These are phyloP conservation scores for Phragmatobia fuliginosa DNA, from an alignment of 2,888 invertebrate genomes.

Conservation along the genomic window DNA sequence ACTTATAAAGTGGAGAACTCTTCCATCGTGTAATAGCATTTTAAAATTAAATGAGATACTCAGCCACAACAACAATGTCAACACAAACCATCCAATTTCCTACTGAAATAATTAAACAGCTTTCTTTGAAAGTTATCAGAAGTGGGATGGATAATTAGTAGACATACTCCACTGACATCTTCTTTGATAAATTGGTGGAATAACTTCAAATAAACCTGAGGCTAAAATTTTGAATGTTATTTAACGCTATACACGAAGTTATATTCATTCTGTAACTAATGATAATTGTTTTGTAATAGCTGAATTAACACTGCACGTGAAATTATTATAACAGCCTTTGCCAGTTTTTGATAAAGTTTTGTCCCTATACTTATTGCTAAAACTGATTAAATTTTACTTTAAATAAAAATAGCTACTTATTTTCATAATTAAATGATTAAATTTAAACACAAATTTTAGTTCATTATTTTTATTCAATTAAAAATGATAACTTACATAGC, in stretches of 20 bases:
- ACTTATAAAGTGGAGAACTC: background rate
- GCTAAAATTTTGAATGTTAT: constrained; percentile 28
- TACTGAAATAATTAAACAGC: constrained; percentile 30
- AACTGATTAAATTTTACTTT: too few relatives aligned
- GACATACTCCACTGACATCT: constrained; percentile 27
- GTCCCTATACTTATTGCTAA: too few relatives aligned
- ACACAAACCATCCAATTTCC: background rate
- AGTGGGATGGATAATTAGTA: constrained; percentile 37
- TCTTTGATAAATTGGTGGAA: constrained; percentile 32
- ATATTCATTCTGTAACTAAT: constrained; percentile 21
- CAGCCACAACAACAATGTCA: background rate
- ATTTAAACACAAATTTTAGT: too few relatives aligned
- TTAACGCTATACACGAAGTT: constrained; percentile 28
- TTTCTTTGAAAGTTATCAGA: constrained; percentile 42
- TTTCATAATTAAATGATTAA: too few relatives aligned
- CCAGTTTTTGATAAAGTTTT: too few relatives aligned
- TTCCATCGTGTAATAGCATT: background rate
- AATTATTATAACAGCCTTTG: too few relatives aligned
- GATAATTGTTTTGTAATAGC: background rate
- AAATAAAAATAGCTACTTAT: too few relatives aligned
- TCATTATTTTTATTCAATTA: too few relatives aligned
- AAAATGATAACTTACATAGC: too few relatives aligned
- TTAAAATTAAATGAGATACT: background rate
- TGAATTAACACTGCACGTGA: too few relatives aligned
- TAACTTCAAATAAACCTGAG: constrained; percentile 24